Evolutionary conservation across 2,113 vertebrate species (phyloP).

Genomic region (Romanogobio albipinnatus): DNA sequence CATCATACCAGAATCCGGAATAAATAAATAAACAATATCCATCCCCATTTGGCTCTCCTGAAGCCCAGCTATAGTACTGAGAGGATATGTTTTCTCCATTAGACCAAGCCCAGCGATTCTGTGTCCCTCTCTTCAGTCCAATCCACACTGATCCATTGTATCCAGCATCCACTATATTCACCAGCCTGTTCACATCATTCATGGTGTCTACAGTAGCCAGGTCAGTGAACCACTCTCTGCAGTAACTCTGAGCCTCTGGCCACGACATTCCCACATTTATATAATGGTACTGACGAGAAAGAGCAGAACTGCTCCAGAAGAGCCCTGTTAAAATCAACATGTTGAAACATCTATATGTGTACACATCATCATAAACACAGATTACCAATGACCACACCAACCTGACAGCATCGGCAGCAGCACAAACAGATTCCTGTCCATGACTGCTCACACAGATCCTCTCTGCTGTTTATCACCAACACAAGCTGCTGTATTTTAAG

Average conservation of each 20-base stretch:
- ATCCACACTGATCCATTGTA: conserved; percentile 50
- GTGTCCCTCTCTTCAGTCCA: conserved; percentile 17
- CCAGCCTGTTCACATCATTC: neutral
- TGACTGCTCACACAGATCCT: neutral
- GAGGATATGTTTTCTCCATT: neutral
- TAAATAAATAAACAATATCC: rapidly evolving
- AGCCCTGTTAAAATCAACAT: conserved; percentile 3
- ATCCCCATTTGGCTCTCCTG: neutral
- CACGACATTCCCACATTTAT: conserved; percentile 19
- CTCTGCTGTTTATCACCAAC: neutral
- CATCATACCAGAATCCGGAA: too few species aligned
- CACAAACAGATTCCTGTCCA: neutral
- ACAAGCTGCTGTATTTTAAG: too few species aligned
- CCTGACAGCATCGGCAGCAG: conserved; percentile 9
- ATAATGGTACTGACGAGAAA: conserved; percentile 8
- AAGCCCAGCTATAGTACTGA: neutral
- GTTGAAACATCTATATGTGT: neutral
- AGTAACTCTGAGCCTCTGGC: conserved; percentile 51
- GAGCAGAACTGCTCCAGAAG: neutral
- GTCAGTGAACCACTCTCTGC: conserved; percentile 26
- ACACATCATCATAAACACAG: neutral
- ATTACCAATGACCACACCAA: neutral
- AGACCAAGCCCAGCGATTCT: conserved; percentile 42
- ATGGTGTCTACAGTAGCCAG: conserved; percentile 37
- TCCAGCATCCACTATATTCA: conserved; percentile 4